Evolutionary conservation across 1,140 invertebrate genomes (phyloP), one percentile per base, ranked within the genome.

Genomic region (Diorhabda elongata): DNA sequence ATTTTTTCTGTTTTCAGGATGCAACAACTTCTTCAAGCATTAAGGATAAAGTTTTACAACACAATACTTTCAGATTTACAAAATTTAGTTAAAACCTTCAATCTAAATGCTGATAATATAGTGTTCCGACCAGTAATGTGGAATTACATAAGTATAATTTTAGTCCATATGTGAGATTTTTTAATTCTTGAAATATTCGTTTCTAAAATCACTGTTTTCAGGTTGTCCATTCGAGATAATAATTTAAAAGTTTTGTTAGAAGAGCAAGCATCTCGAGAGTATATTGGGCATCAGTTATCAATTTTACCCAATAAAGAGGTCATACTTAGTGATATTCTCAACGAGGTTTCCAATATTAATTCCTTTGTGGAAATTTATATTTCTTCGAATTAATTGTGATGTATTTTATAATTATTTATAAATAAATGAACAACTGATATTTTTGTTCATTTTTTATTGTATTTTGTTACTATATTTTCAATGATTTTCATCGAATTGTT

Each of bases 21-120:
- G 11, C 72, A 76, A 58, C 67, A 68, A 45, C 58, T 76, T 11
- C 67, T 75, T 26, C 70, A 72, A 59, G 61, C 44, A 7, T 61
- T 76, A n/a, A 67, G 68, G 44, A 58, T 74, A 6, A 61, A 44
- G 26, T 68, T 62, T 47, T 72, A 45, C 44, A 61, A 62, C 9
- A 8, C 69, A 26, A 64, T 75, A 52, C 61, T 78, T 44, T 72
- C 69, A 44, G 85, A 87, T 72, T 71, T 87, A 1, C 75, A 82
- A 9, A 69, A 82, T 26, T 76, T 88, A 52, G 82, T 87, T 4
- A 83, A 83, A 71, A 88, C 86, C 44, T 87, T 88, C 71, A 83
- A 82, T 70, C 79, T 88, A 45, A 83, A 82, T 74, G 82, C 87
- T 4, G 80, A 85, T 71, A 88, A 88, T 75, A 84, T 88, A 26